Percentiles rank a stretch among this genome's conserved stretches.
phyloP scores from a whole-genome alignment of 2,888 invertebrate species.

The Pandemis heparana region DNA sequence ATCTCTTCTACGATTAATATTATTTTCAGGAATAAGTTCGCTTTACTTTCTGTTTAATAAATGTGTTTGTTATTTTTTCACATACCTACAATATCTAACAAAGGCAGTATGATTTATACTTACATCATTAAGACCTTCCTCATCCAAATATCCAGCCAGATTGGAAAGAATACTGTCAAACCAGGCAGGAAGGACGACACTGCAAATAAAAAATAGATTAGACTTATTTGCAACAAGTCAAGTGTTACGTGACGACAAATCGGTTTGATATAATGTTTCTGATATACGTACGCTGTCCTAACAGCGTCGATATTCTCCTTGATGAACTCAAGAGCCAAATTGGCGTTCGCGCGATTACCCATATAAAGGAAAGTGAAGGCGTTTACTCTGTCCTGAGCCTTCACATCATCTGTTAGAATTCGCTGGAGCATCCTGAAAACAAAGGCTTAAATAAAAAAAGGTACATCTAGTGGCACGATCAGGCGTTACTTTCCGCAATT shows the following conservation, averaged over 20 bases:
- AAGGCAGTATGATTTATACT: constrained; percentile 51
- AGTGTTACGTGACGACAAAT: too few relatives aligned
- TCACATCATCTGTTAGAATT: constrained; percentile 67
- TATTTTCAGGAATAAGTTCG: too few relatives aligned
- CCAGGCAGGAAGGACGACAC: constrained; percentile 67
- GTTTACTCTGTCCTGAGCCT: constrained; percentile 75
- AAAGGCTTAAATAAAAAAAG: not conserved
- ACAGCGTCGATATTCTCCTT: constrained; percentile 60
- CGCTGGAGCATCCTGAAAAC: constrained; percentile 52
- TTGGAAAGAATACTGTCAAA: constrained; percentile 65
- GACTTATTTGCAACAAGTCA: too few relatives aligned
- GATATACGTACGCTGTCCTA: constrained; percentile 62
- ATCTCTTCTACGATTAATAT: too few relatives aligned
- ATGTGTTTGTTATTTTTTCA: too few relatives aligned
- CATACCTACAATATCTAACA: not conserved
- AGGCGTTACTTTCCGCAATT: too few relatives aligned
- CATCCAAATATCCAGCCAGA: constrained; percentile 69
- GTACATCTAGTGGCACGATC: too few relatives aligned
- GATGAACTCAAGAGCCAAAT: constrained; percentile 65
- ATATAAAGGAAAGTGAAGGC: constrained; percentile 72
- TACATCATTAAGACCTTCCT: constrained; percentile 71
- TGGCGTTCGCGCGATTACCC: constrained; percentile 70
- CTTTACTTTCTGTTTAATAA: too few relatives aligned
- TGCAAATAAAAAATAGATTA: constrained; percentile 52
- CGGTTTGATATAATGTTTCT: too few relatives aligned